Evolutionary conservation across 2,888 invertebrate species (phyloP), one percentile per base, ranked within the genome.

Genomic region (Noctua fimbriata): DNA sequence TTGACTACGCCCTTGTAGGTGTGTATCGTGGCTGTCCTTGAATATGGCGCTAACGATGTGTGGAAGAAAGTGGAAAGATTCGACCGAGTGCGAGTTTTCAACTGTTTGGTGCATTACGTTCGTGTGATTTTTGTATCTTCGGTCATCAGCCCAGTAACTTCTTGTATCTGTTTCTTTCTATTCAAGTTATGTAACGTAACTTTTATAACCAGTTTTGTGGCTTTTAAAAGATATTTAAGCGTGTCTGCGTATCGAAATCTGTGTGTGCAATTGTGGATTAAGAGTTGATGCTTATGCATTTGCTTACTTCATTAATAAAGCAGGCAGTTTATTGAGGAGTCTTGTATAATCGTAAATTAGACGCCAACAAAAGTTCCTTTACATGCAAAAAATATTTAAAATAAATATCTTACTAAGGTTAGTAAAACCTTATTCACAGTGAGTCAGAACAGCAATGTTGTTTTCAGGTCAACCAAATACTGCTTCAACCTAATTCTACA

Each of bases 21-120:
- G 92, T 93, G 92, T 91, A 89, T 88, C 87, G 89, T 88, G 89
- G 89, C 90, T 94, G 96, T 94, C 96, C 96, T 96, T 96, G 96
- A 95, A 95, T 92, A 91, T 92, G 89, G 92, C 89, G 91, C 93
- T 93, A 94, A 94, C 93, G 92, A 93, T 85, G 90, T 89, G 88
- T 87, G 71, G 87, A 90, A 90, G 90, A 91, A 92, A 93, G 91
- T 91, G 88, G 90, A 91, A 87, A 88, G 78, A 86, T 88, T 86
- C 49, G 79, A 24, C 47, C 52, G 76, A 74, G 82, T 81, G 82
- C 79, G 52, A 88, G 79, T 77, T 87, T 76, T 73, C 81, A 77
- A 83, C 81, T 82, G 80, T 85, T 90, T 83, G 60, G 80, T 83
- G 75, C 82, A 72, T 82, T 80, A 80, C 21, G 36, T 82, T 73